Base-by-base conservation (phyloP, 1,140 invertebrate species). In the Philopotamus ludificatus region DNA sequence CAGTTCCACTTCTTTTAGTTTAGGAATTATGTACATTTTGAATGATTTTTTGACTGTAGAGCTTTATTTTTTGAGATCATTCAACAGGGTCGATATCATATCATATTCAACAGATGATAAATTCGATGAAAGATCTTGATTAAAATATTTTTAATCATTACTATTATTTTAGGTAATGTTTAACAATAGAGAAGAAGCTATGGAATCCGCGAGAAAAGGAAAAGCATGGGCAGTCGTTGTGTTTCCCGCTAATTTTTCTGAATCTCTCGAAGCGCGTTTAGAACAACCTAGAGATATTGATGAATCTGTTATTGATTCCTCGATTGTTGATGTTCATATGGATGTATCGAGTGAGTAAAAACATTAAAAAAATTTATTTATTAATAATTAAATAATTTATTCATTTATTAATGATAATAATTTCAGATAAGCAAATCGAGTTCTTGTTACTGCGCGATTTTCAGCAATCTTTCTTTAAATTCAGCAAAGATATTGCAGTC, bases 341-440 rank as follows among this genome's bases (percentile, higher is more conserved):
- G 94, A 97, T 73, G 93, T 94, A 86, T 94, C 94, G 28, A 93
- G 94, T 96, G 80, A 86, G 87, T 84, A 44, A 10, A 16, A 34
- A 34, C 28, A 34, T 34, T 34, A 34, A 4, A 34, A 34, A 34
- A 34, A 34, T 34, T 34, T 34, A 34, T 7, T 12, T 34, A 12
- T 39, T 39, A 8, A 39, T 16, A 47, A 15, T 47, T 34, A 34
- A 34, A 34, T 7, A 34, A 9, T 47, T 15, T 9, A 47, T 47
- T 51, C 50, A 50, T 59, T 34, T 34, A 22, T 20, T 44, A 41
- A 16, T 63, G 23, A 68, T 69, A 62, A 71, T 67, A 67, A 71
- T 81, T 82, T 25, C 75, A 97, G 94, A 95, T 81, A 92, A 95
- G 76, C 92, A 95, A 81, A 94, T 97, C 68, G 89, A 92, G 0